phyloP scores from a whole-genome alignment of 1,140 invertebrate genomes.

The Scaptomyza graminum region DNA sequence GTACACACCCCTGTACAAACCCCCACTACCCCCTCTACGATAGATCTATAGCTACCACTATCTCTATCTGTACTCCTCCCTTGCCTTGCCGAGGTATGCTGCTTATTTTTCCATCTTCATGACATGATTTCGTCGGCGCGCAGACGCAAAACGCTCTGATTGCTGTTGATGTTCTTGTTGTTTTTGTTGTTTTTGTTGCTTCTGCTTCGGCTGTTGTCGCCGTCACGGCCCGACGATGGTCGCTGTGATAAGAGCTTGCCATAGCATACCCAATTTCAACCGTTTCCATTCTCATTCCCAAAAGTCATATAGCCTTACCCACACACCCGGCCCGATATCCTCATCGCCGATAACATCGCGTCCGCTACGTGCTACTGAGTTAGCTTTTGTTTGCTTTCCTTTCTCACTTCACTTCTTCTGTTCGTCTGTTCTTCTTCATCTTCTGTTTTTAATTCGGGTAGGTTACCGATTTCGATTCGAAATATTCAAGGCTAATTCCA shows the following conservation, averaged over 20 bases:
- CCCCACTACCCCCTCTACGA: not conserved
- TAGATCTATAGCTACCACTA: too few relatives aligned
- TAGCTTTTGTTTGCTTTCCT: constrained; percentile 34
- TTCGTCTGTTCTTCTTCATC: not conserved
- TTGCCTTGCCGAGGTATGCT: not conserved
- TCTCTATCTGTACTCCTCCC: constrained; percentile 5
- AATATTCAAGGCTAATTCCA: not conserved
- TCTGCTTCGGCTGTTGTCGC: constrained; percentile 50
- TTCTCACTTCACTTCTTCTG: not conserved
- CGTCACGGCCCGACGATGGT: constrained; percentile 72
- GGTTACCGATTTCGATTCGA: not conserved
- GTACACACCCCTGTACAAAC: not conserved
- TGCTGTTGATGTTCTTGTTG: constrained; percentile 36
- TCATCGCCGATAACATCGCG: constrained; percentile 47
- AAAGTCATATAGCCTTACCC: not conserved
- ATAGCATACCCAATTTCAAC: constrained; percentile 10
- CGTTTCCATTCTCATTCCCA: constrained; percentile 5
- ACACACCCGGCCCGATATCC: constrained; percentile 51
- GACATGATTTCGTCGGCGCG: constrained; percentile 26
- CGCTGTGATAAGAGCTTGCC: constrained; percentile 60
- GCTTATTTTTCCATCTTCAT: not conserved
- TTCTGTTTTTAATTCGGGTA: not conserved
- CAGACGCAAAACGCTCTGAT: constrained; percentile 45
- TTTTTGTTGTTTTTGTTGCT: not conserved
- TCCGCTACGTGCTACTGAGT: constrained; percentile 61